Evolutionary conservation across 1,140 invertebrate species (phyloP).

Genomic region (Ceratina calcarata): DNA sequence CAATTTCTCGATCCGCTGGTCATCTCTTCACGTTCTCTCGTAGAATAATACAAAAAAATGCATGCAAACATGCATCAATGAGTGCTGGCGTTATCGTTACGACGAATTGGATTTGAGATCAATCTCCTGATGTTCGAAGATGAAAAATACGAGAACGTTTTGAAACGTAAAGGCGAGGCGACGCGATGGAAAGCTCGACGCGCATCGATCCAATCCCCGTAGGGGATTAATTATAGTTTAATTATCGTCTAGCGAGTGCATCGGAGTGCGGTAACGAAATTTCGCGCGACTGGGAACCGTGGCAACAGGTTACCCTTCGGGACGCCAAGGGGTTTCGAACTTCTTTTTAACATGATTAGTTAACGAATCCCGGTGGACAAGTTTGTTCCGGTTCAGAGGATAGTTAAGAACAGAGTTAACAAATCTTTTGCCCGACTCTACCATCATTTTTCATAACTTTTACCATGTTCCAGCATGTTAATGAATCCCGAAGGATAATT

Average conservation of each 20-base stretch:
- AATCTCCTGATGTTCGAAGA: not conserved
- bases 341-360: conserved; percentile 17
- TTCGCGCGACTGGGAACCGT: not conserved
- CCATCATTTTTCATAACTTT: too few relatives aligned
- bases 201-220: not conserved
- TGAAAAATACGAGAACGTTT: not conserved
- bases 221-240: conserved; percentile 40
- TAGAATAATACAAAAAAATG: not conserved
- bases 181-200: not conserved
- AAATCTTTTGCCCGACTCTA: too few relatives aligned
- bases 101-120: too few relatives aligned
- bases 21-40: too few relatives aligned
- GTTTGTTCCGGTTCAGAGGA: not conserved
- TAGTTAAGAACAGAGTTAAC: not conserved
- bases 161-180: not conserved
- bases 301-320: conserved; percentile 20
- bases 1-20: not conserved
- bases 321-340: not conserved
- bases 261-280: conserved; percentile 30
- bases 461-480: too few relatives aligned
- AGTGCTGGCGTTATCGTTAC: not conserved
- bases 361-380: not conserved
- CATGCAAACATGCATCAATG: too few relatives aligned
- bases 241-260: conserved; percentile 30
- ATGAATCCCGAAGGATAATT: too few relatives aligned